These are phyloP conservation scores for Drosophila sturtevanti DNA, from an alignment of 1,140 invertebrate genomes.

Conservation along the genomic window DNA sequence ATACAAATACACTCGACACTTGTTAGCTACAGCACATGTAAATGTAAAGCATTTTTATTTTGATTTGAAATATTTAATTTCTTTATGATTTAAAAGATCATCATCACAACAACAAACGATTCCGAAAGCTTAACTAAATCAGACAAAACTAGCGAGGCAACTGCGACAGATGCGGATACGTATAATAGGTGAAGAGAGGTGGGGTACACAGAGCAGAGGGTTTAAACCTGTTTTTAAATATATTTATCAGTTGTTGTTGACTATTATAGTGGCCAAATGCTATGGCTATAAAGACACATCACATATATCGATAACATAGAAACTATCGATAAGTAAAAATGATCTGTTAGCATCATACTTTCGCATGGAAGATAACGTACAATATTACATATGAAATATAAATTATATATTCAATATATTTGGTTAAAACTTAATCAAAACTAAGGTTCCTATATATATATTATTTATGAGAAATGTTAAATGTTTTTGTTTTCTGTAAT, in stretches of 20 bases:
- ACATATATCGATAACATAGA: neutral
- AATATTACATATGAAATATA: too few relatives aligned
- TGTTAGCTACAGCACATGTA: constrained; percentile 53
- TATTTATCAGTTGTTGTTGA: constrained; percentile 16
- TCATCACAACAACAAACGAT: constrained; percentile 70
- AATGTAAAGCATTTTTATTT: constrained; percentile 58
- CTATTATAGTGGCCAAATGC: constrained; percentile 7
- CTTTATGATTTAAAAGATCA: constrained; percentile 49
- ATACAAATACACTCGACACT: constrained; percentile 35
- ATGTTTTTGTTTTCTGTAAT: too few relatives aligned
- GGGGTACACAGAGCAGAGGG: constrained; percentile 2
- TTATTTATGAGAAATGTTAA: too few relatives aligned
- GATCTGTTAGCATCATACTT: neutral
- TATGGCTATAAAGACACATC: neutral
- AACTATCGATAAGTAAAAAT: neutral
- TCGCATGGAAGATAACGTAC: neutral
- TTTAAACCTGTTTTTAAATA: constrained; percentile 18
- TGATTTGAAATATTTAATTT: constrained; percentile 53
- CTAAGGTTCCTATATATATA: too few relatives aligned
- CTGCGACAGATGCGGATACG: constrained; percentile 15
- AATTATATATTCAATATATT: too few relatives aligned
- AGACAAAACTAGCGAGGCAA: constrained; percentile 48
- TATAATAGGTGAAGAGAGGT: neutral
- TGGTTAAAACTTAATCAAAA: too few relatives aligned
- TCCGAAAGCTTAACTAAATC: constrained; percentile 65